phyloP scores from a whole-genome alignment of 2,113 vertebrate species.

The Callaeas wilsoni region DNA sequence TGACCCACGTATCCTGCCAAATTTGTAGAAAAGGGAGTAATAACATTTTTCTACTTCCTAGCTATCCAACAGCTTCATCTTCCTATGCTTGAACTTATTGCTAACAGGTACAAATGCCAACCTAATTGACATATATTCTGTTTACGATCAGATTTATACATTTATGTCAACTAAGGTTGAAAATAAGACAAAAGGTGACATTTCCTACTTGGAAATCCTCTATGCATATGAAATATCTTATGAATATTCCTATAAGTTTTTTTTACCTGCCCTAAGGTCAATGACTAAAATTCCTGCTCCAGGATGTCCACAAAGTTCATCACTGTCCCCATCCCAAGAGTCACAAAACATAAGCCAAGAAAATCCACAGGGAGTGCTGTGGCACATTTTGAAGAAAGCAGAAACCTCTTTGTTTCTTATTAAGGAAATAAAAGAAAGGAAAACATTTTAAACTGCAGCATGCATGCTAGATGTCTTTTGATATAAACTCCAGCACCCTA shows the following conservation, averaged over 20 bases:
- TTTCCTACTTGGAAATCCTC: neutral
- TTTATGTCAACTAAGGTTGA: neutral
- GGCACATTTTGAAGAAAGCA: neutral
- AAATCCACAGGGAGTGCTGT: neutral
- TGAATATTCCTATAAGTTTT: neutral
- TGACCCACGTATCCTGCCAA: neutral
- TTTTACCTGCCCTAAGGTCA: neutral
- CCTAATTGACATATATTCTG: neutral
- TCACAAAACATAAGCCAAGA: neutral
- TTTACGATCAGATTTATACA: neutral
- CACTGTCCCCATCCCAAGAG: neutral
- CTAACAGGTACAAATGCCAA: neutral
- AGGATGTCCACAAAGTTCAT: neutral
- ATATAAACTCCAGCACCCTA: neutral
- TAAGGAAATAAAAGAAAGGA: neutral
- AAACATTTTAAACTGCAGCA: neutral
- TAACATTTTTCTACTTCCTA: neutral
- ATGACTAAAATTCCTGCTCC: neutral
- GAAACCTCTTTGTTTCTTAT: neutral
- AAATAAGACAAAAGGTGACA: neutral
- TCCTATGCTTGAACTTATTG: neutral
- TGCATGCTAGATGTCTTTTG: neutral
- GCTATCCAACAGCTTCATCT: neutral
- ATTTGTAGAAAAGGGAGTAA: neutral
- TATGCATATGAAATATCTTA: neutral